Percentiles rank a stretch among this genome's conserved stretches.
phyloP scores from a whole-genome alignment of 2,888 invertebrate genomes.

The Ichneumon xanthorius region DNA sequence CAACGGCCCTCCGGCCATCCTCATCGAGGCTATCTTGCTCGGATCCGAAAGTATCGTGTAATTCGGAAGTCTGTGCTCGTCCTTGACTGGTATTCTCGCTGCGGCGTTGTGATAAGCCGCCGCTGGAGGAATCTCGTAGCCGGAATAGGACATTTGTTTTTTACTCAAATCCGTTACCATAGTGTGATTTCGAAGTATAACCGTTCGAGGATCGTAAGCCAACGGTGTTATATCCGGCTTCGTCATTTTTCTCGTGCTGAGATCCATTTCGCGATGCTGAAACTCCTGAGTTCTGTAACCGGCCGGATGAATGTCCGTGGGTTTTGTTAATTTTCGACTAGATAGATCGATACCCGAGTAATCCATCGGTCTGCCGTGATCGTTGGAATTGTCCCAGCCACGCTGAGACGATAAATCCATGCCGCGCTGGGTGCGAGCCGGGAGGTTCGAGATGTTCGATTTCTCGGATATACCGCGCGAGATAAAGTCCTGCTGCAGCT shows the following conservation, averaged over 20 bases:
- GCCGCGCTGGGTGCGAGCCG: constrained; percentile 76
- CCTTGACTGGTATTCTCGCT: constrained; percentile 74
- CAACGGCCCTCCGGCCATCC: constrained; percentile 75
- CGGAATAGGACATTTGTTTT: constrained; percentile 78
- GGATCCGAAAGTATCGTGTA: constrained; percentile 82
- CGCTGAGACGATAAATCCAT: constrained; percentile 81
- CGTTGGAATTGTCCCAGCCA: constrained; percentile 78
- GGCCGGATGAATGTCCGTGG: constrained; percentile 72
- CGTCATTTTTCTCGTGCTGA: constrained; percentile 79
- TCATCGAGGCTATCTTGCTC: constrained; percentile 79
- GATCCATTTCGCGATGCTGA: constrained; percentile 82
- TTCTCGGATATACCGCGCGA: constrained; percentile 72
- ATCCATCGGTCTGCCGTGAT: constrained; percentile 79
- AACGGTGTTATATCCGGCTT: constrained; percentile 76
- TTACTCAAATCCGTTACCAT: constrained; percentile 83
- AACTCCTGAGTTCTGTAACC: constrained; percentile 76
- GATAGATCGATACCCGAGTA: constrained; percentile 83
- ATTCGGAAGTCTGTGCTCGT: constrained; percentile 81
- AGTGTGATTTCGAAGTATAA: constrained; percentile 81
- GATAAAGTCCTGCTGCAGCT: constrained; percentile 73
- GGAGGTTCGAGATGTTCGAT: constrained; percentile 31
- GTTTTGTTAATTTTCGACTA: constrained; percentile 78
- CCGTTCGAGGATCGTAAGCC: constrained; percentile 79
- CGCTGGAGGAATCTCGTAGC: constrained; percentile 77
- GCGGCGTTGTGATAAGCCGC: constrained; percentile 76